Evolutionary conservation across 2,113 vertebrate species (phyloP).

Genomic region (Sceloporus undulatus): DNA sequence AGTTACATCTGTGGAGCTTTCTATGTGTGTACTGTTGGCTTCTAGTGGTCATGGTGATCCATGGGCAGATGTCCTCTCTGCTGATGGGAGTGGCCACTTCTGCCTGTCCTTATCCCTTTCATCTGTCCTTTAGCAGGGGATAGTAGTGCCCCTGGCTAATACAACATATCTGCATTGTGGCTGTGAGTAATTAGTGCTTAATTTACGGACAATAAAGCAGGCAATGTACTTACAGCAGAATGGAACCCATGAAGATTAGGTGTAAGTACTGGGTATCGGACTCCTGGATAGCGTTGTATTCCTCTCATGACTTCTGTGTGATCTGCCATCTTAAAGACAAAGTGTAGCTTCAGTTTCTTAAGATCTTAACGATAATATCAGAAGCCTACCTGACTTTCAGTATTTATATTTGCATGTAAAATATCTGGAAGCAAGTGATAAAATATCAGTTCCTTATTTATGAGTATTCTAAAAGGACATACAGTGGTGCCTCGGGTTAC

Average conservation of each 20-base stretch:
- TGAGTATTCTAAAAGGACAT: neutral
- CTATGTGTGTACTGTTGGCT: too few relatives aligned
- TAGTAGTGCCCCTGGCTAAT: too few relatives aligned
- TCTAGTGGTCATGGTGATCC: too few relatives aligned
- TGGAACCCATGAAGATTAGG: slow-evolving; percentile 94
- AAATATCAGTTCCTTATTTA: neutral
- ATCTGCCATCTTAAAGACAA: slow-evolving; percentile 91
- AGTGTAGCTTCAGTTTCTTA: slow-evolving; percentile 33
- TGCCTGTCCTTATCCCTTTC: too few relatives aligned
- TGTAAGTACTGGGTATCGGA: slow-evolving; percentile 92
- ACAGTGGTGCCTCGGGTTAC: too few relatives aligned
- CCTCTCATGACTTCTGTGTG: slow-evolving; percentile 90
- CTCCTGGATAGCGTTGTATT: slow-evolving; percentile 84
- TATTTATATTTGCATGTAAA: neutral
- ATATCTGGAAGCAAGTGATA: neutral
- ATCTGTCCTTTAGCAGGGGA: too few relatives aligned
- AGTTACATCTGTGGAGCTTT: too few relatives aligned
- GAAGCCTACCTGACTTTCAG: neutral
- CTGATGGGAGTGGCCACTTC: too few relatives aligned
- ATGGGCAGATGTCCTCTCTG: too few relatives aligned
- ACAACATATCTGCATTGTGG: too few relatives aligned
- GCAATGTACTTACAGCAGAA: slow-evolving; percentile 86
- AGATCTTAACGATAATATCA: slow-evolving; percentile 12
- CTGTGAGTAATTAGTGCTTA: neutral
- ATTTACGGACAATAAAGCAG: neutral